A percentile compares a stretch with the other conserved stretches of the same genome.
These are phyloP conservation scores for Planococcus citri DNA, from an alignment of 1,140 invertebrate genomes.

Conservation along the genomic window DNA sequence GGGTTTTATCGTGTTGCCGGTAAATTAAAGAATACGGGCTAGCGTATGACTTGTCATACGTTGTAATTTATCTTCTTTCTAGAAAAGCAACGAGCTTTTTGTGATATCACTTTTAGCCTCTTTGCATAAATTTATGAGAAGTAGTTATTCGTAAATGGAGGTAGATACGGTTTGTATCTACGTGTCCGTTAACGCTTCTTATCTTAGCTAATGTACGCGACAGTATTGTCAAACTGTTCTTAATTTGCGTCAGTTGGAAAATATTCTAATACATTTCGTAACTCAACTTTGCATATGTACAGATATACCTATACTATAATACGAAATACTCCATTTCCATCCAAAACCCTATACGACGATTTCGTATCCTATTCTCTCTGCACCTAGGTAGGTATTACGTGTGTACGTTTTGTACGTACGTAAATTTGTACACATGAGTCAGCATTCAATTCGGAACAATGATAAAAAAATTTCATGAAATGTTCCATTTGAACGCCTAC, in stretches of 20 bases:
- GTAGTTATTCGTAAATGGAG: not conserved
- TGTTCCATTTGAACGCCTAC: no score
- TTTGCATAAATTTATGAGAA: constrained; percentile 18
- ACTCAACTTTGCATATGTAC: no score
- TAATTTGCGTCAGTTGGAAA: not conserved
- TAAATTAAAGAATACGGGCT: not conserved
- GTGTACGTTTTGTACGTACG: no score
- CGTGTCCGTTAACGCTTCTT: constrained; percentile 7
- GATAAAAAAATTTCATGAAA: no score
- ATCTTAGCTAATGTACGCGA: not conserved
- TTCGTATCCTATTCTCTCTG: no score
- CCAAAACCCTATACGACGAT: no score
- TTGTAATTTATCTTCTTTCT: not conserved
- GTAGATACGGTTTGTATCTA: constrained; percentile 10
- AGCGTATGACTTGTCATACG: not conserved
- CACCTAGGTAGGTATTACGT: no score
- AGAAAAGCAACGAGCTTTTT: constrained; percentile 6
- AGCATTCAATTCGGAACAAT: no score
- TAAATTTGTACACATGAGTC: no score
- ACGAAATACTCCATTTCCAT: no score
- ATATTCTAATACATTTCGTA: not conserved
- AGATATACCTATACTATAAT: no score
- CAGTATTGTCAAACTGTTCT: constrained; percentile 2
- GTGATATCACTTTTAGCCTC: constrained; percentile 11
- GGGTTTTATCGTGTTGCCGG: not conserved